Conservation (phyloP, 2,888 invertebrate species). For the Gasteruption jaculator region DNA sequence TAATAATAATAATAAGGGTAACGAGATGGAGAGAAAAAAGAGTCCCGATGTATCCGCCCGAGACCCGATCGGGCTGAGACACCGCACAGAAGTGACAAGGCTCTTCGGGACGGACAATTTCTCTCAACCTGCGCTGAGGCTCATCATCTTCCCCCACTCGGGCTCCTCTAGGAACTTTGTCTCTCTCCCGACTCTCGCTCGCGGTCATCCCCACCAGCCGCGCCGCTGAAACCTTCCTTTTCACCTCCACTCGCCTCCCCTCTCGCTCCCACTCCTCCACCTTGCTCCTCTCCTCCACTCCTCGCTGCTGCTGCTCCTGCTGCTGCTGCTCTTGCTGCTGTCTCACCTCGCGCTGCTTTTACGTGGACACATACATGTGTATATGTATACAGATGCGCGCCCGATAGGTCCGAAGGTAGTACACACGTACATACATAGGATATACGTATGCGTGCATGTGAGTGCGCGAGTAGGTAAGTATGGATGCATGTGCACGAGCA, state of each 20-base stretch:
- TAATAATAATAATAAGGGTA: too few species aligned
- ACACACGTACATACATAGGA: too few species aligned
- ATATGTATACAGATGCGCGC: neutral
- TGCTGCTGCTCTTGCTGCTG: neutral
- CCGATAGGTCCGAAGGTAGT: too few species aligned
- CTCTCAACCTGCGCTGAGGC: conserved; percentile 35
- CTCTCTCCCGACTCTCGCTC: conserved; percentile 5
- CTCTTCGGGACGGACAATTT: conserved; percentile 38
- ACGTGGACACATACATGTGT: conserved; percentile 4
- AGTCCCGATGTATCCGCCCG: too few species aligned
- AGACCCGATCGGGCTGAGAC: conserved; percentile 25
- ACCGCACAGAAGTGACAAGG: conserved; percentile 37
- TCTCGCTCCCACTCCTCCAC: conserved; percentile 12
- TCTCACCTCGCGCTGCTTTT: neutral
- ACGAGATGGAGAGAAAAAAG: too few species aligned
- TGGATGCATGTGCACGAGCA: too few species aligned
- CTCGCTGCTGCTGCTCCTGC: conserved; percentile 7
- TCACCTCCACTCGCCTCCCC: conserved; percentile 8
- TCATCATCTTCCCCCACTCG: conserved; percentile 35
- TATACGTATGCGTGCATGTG: too few species aligned
- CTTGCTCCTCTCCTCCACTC: conserved; percentile 3
- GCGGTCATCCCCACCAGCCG: conserved; percentile 27
- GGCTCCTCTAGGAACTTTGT: conserved; percentile 10
- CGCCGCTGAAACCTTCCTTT: conserved; percentile 16
- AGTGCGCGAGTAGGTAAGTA: too few species aligned